phyloP scores from a whole-genome alignment of 1,140 invertebrate genomes.

The Drosophila mayri region DNA sequence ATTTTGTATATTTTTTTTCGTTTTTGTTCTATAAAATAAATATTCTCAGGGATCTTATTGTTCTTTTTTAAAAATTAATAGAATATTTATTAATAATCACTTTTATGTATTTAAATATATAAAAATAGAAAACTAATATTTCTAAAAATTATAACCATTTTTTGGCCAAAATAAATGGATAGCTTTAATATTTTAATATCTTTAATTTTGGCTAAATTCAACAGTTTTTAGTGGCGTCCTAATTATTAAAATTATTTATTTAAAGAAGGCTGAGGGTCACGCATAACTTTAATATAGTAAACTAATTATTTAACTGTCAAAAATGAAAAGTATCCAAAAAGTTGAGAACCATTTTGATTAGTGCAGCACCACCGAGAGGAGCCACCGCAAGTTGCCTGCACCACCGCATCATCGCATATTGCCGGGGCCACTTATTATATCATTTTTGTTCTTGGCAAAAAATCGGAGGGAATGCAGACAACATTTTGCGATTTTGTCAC shows the following conservation, averaged over 20 bases:
- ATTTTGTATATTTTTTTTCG: background rate
- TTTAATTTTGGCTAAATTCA: too few species aligned
- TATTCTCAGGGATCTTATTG: background rate
- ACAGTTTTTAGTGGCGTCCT: too few species aligned
- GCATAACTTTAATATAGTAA: background rate
- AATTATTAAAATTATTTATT: too few species aligned
- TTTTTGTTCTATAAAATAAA: background rate
- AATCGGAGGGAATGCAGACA: constrained; percentile 67
- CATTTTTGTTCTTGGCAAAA: constrained; percentile 63
- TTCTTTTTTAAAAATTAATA: accelerated
- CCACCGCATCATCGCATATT: constrained; percentile 41
- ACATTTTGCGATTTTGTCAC: constrained; percentile 85
- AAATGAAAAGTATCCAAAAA: background rate
- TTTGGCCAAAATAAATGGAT: background rate
- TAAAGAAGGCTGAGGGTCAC: too few species aligned
- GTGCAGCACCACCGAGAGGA: constrained; percentile 17
- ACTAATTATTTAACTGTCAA: background rate
- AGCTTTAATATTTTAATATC: background rate
- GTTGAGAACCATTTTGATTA: background rate
- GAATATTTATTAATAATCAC: background rate
- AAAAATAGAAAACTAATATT: background rate
- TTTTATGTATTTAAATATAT: background rate
- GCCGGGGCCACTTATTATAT: constrained; percentile 72
- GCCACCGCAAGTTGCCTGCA: constrained; percentile 24
- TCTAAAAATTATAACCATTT: background rate